Evolutionary conservation across 2,888 invertebrate genomes (phyloP).

Genomic region (Drosophila bunnanda): DNA sequence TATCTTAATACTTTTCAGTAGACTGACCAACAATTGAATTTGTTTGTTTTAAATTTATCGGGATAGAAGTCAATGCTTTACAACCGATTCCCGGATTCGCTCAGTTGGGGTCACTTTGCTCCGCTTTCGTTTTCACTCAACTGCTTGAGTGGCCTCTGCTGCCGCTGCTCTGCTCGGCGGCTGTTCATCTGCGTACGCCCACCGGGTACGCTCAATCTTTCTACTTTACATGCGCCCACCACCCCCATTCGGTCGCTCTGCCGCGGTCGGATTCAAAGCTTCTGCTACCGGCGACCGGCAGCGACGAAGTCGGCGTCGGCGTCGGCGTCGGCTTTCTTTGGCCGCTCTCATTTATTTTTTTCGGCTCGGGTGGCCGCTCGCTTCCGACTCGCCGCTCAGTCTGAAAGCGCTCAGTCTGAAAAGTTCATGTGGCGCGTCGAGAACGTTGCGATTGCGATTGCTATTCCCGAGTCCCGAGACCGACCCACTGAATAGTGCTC

Average conservation of each 20-base stretch:
- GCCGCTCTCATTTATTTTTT: conserved; percentile 29
- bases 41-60: conserved; percentile 1
- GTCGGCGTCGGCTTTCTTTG: conserved; percentile 47
- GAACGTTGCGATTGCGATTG: conserved; percentile 68
- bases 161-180: conserved; percentile 17
- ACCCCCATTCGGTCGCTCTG: conserved; percentile 2
- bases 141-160: conserved; percentile 4
- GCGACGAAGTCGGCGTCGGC: conserved; percentile 13
- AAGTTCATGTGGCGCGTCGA: conserved; percentile 78
- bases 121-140: conserved; percentile 12
- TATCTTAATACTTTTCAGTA: neutral
- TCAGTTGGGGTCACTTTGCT: conserved; percentile 12
- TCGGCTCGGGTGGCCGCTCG: conserved; percentile 50
- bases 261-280: neutral
- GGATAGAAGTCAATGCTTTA: conserved; percentile 2
- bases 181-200: conserved; percentile 13
- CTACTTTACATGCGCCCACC: conserved; percentile 35
- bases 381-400: conserved; percentile 65
- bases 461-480: conserved; percentile 35
- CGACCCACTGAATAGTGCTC: conserved; percentile 10
- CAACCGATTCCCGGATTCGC: conserved; percentile 4
- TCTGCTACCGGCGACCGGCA: conserved; percentile 41
- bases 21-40: neutral
- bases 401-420: conserved; percentile 77
- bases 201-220: conserved; percentile 8